A percentile compares a stretch with the other conserved stretches of the same genome.
Evolutionary conservation across 1,140 invertebrate genomes (phyloP).

Genomic region (Orius insidiosus): DNA sequence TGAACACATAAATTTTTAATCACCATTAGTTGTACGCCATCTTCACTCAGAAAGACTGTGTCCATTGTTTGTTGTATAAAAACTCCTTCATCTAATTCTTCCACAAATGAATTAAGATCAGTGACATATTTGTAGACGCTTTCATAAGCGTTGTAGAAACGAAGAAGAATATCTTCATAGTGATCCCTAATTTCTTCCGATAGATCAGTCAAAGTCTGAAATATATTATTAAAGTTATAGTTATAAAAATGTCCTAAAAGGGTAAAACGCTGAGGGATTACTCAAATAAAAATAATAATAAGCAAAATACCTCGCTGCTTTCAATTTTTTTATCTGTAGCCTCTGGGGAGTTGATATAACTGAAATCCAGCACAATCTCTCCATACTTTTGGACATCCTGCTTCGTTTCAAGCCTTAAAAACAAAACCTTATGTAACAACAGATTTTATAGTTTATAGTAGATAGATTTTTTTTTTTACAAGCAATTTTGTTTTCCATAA

Average conservation of each 20-base stretch:
- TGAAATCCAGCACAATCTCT: conserved; percentile 77
- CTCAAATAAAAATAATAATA: too few species aligned
- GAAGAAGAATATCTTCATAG: conserved; percentile 68
- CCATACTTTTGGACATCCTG: conserved; percentile 66
- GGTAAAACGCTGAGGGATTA: too few species aligned
- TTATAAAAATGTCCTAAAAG: too few species aligned
- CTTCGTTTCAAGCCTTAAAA: conserved; percentile 53
- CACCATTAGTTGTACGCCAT: conserved; percentile 90
- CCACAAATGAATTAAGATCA: conserved; percentile 78
- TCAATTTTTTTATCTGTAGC: conserved; percentile 76
- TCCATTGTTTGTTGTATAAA: conserved; percentile 90
- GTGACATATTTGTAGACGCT: conserved; percentile 83
- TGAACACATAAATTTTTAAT: conserved; percentile 12
- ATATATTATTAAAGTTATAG: too few species aligned
- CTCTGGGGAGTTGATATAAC: conserved; percentile 78
- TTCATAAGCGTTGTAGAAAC: conserved; percentile 89
- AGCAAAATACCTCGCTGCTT: conserved; percentile 54
- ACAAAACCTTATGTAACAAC: too few species aligned
- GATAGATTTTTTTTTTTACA: too few species aligned
- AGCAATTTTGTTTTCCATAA: not conserved
- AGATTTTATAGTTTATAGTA: too few species aligned
- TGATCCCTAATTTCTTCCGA: conserved; percentile 88
- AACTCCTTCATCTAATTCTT: conserved; percentile 78
- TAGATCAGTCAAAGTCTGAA: conserved; percentile 65
- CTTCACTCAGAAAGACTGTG: conserved; percentile 71